Conservation (phyloP, 2,113 vertebrate genomes). For the Mesembrinibis cayennensis region DNA sequence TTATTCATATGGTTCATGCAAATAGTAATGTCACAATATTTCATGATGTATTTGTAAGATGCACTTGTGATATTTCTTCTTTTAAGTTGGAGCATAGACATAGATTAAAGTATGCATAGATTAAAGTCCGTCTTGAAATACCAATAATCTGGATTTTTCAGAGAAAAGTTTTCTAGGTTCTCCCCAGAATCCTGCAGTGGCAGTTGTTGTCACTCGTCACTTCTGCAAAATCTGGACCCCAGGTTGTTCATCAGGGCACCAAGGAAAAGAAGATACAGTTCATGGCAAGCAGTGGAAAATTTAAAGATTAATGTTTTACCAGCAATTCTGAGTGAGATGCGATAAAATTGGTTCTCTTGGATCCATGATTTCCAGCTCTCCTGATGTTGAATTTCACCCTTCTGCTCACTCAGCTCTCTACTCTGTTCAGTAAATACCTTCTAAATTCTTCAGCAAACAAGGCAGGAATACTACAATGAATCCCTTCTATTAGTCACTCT, state of each 20-base stretch:
- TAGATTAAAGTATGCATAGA: background rate
- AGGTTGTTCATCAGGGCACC: background rate
- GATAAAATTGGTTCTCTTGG: background rate
- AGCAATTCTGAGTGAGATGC: background rate
- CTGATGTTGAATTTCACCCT: background rate
- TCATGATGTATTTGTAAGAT: background rate
- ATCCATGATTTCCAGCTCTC: background rate
- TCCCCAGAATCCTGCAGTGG: background rate
- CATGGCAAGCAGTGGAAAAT: background rate
- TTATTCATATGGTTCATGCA: background rate
- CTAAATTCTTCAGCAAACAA: constrained; percentile 39
- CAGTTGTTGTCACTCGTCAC: background rate
- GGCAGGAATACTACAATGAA: background rate
- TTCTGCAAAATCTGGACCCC: background rate
- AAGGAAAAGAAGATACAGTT: background rate
- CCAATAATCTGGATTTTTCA: background rate
- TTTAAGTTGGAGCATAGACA: background rate
- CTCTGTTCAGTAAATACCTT: background rate
- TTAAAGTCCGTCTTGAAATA: background rate
- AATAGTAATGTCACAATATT: background rate
- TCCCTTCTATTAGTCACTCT: background rate
- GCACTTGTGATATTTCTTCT: background rate
- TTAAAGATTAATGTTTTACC: background rate
- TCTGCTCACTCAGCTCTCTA: background rate
- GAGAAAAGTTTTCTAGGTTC: background rate